A percentile compares a stretch with the other conserved stretches of the same genome.
These are phyloP conservation scores for Crenichthys baileyi DNA, from an alignment of 2,797 vertebrate species.

Conservation along the genomic window DNA sequence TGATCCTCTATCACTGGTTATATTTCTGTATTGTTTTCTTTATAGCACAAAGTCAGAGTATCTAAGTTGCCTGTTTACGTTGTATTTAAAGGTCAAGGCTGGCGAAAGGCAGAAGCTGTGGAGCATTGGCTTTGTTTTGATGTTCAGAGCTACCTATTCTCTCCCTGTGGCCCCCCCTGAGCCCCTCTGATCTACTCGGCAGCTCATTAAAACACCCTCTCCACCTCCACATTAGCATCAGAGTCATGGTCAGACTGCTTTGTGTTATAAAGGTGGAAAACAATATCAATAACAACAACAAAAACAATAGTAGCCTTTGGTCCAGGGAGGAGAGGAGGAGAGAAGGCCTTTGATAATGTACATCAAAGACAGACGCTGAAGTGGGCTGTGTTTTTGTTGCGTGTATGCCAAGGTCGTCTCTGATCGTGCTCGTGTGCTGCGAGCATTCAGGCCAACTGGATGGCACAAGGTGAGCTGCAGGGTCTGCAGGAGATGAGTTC, in stretches of 20 bases:
- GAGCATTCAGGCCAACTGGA: constrained; percentile 20
- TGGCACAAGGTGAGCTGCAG: constrained; percentile 51
- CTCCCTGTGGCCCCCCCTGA: constrained; percentile 63
- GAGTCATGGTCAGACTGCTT: constrained; percentile 87
- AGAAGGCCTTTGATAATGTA: constrained; percentile 78
- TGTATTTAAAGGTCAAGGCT: constrained; percentile 65
- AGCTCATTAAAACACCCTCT: constrained; percentile 82
- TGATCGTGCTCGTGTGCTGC: constrained; percentile 55
- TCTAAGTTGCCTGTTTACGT: constrained; percentile 39
- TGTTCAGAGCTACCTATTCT: constrained; percentile 78
- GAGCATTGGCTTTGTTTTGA: constrained; percentile 76
- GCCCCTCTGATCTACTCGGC: constrained; percentile 77
- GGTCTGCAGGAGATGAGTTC: constrained; percentile 42
- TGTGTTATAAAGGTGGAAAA: constrained; percentile 79
- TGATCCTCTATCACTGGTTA: neutral
- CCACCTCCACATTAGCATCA: constrained; percentile 82
- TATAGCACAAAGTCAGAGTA: constrained; percentile 38
- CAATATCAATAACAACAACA: constrained; percentile 86
- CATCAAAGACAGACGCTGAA: constrained; percentile 76
- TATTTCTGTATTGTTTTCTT: constrained; percentile 23
- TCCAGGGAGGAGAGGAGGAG: constrained; percentile 78
- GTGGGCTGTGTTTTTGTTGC: constrained; percentile 69
- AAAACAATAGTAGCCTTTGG: constrained; percentile 87
- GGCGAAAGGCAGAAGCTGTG: constrained; percentile 54
- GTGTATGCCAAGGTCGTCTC: constrained; percentile 73